phyloP scores from a whole-genome alignment of 2,888 invertebrate genomes.

The Drosophila cracens region DNA sequence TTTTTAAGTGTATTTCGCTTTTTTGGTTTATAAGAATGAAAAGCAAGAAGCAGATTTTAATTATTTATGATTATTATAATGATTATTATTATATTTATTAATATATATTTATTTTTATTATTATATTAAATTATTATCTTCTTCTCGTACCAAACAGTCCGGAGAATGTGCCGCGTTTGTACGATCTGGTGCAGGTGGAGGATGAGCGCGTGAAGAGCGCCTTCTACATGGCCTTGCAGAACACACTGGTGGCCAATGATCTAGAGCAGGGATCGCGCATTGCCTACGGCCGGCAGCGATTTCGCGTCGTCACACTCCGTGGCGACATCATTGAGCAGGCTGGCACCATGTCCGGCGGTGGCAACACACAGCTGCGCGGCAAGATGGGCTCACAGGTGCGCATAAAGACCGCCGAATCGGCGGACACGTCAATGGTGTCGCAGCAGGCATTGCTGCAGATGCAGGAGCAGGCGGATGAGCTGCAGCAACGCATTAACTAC shows the following conservation, averaged over 20 bases:
- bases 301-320: constrained; percentile 93
- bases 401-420: constrained; percentile 83
- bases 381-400: constrained; percentile 92
- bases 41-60: neutral
- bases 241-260: constrained; percentile 94
- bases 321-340: constrained; percentile 95
- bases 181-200: constrained; percentile 93
- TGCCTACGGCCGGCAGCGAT: constrained; percentile 91
- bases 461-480: constrained; percentile 85
- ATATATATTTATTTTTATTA: neutral
- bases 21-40: too few relatives aligned
- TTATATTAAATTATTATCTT: neutral
- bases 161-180: constrained; percentile 94
- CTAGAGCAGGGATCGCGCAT: constrained; percentile 95
- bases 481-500: constrained; percentile 85
- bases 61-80: neutral
- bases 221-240: constrained; percentile 94
- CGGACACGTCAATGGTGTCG: constrained; percentile 82
- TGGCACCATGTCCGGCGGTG: constrained; percentile 98
- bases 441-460: constrained; percentile 87
- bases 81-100: neutral
- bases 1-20: too few relatives aligned
- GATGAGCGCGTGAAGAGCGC: constrained; percentile 92
- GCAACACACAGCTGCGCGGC: constrained; percentile 89
- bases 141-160: constrained; percentile 86